phyloP scores from a whole-genome alignment of 2,113 vertebrate species.

The Perca flavescens region DNA sequence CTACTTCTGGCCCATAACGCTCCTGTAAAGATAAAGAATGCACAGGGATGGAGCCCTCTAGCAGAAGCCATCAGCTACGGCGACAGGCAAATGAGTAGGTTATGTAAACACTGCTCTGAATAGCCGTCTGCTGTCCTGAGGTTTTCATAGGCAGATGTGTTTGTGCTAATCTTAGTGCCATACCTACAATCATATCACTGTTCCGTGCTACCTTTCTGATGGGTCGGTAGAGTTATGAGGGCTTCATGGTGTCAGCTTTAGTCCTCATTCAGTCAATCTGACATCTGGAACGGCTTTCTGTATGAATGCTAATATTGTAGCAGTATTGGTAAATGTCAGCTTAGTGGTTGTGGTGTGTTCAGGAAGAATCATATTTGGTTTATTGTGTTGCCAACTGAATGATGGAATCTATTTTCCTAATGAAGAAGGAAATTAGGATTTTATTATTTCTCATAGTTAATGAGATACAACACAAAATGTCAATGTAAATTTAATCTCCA shows the following conservation, averaged over 20 bases:
- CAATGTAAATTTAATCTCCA: background rate
- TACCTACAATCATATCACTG: constrained; percentile 11
- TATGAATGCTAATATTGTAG: constrained; percentile 25
- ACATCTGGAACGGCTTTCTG: constrained; percentile 7
- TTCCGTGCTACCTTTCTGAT: background rate
- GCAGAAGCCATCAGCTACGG: constrained; percentile 99
- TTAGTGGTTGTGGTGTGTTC: background rate
- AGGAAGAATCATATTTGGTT: background rate
- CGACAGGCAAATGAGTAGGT: constrained; percentile 99
- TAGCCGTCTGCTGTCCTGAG: background rate
- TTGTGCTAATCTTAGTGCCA: background rate
- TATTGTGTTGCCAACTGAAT: background rate
- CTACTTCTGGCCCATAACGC: constrained; percentile 98
- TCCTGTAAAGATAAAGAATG: constrained; percentile 99
- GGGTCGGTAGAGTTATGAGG: background rate
- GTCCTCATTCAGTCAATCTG: constrained; percentile 18
- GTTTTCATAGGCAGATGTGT: constrained; percentile 3
- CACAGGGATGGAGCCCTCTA: constrained; percentile 99
- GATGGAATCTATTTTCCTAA: background rate
- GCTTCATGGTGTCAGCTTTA: background rate
- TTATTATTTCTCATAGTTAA: background rate
- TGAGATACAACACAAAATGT: background rate
- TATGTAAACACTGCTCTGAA: background rate
- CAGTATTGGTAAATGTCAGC: constrained; percentile 26
- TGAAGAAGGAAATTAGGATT: background rate